A percentile compares a stretch with the other conserved stretches of the same genome.
These are phyloP conservation scores for Papilio xuthus DNA, from an alignment of 1,140 invertebrate genomes.

Conservation along the genomic window DNA sequence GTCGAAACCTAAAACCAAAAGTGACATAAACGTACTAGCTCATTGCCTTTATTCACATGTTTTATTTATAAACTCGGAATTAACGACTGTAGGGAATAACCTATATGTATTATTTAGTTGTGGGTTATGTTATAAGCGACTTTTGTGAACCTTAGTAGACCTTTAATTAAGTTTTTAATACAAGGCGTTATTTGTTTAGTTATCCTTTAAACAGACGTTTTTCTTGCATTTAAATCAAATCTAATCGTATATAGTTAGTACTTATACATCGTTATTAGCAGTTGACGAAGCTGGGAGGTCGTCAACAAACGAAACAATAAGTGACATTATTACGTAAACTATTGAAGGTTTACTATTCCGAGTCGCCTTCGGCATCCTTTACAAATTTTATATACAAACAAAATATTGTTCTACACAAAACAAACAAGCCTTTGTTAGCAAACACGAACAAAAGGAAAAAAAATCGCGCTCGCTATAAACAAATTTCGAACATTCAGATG, in stretches of 20 bases:
- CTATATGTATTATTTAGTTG: no score
- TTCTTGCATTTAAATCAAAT: background rate
- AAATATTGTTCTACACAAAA: conserved; percentile 55
- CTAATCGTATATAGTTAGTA: background rate
- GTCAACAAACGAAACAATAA: conserved; percentile 27
- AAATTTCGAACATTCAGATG: conserved; percentile 41
- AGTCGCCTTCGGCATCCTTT: conserved; percentile 40
- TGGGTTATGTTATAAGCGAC: no score
- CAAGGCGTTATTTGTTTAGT: no score
- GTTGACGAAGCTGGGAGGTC: conserved; percentile 13
- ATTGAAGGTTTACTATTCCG: conserved; percentile 28
- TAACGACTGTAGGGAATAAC: no score
- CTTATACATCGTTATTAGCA: background rate
- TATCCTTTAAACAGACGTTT: no score
- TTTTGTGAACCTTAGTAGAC: background rate
- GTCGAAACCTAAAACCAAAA: conserved; percentile 37
- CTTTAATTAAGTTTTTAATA: no score
- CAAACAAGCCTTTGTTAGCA: conserved; percentile 43
- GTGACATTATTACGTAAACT: conserved; percentile 36
- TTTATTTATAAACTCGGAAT: conserved; percentile 13
- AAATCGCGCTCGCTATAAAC: conserved; percentile 57
- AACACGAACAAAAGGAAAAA: conserved; percentile 49
- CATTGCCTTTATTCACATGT: background rate
- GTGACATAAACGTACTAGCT: conserved; percentile 17
- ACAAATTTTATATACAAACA: conserved; percentile 51